These are phyloP conservation scores for Dryococelus australis DNA, from an alignment of 2,888 invertebrate species.

Conservation along the genomic window DNA sequence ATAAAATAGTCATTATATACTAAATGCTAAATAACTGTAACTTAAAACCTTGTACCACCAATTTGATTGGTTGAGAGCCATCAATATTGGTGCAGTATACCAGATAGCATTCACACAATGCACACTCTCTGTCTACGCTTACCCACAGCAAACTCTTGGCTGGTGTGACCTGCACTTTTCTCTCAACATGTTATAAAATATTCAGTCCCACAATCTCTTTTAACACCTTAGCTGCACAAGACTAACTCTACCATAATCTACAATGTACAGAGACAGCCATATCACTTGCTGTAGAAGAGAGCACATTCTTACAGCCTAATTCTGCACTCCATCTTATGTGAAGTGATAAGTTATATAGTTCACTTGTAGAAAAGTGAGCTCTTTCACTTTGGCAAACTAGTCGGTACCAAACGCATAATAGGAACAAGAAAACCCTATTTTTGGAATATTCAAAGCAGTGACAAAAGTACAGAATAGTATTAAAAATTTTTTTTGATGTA, in stretches of 20 bases:
- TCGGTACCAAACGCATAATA: neutral
- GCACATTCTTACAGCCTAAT: conserved; percentile 1
- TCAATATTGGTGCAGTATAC: neutral
- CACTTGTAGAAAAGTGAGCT: neutral
- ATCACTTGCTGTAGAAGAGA: neutral
- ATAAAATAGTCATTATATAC: too few relatives aligned
- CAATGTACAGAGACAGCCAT: neutral
- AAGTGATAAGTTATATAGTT: neutral
- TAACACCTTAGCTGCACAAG: neutral
- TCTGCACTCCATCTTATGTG: neutral
- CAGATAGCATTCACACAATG: conserved; percentile 1
- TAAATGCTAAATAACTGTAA: too few relatives aligned
- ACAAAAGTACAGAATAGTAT: too few relatives aligned
- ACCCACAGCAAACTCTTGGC: neutral
- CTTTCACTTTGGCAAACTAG: neutral
- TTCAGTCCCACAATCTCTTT: neutral
- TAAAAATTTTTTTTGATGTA: neutral
- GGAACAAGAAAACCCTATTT: neutral
- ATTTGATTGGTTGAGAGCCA: neutral
- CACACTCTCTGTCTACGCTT: neutral
- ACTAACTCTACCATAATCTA: neutral
- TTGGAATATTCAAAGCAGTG: neutral
- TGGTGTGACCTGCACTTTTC: neutral
- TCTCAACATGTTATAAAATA: neutral
- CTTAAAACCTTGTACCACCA: neutral